These are phyloP conservation scores for Perizoma affinitatum DNA, from an alignment of 2,888 invertebrate species.

Conservation along the genomic window DNA sequence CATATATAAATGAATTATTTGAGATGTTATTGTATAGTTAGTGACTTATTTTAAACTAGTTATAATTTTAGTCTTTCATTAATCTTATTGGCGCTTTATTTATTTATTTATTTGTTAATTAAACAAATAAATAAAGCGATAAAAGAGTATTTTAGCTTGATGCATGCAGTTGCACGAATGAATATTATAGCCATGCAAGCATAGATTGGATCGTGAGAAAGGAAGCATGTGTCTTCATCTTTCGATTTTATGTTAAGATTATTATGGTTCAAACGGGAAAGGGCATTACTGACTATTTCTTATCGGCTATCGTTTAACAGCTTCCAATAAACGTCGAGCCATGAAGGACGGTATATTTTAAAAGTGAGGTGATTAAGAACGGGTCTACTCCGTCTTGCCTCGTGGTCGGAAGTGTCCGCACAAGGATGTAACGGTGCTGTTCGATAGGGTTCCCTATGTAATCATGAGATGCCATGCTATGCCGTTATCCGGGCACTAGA, in stretches of 20 bases:
- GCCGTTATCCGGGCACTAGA: conserved; percentile 54
- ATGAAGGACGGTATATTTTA: conserved; percentile 41
- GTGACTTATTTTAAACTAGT: too few relatives aligned
- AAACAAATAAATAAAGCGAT: conserved; percentile 3
- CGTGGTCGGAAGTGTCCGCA: conserved; percentile 63
- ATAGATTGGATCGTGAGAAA: conserved; percentile 27
- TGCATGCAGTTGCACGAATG: conserved; percentile 14
- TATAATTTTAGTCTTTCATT: too few relatives aligned
- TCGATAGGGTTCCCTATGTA: conserved; percentile 57
- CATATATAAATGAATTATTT: too few relatives aligned
- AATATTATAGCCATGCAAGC: not conserved
- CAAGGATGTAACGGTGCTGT: conserved; percentile 66
- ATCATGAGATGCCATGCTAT: conserved; percentile 52
- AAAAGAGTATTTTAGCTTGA: conserved; percentile 8
- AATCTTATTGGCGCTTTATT: too few relatives aligned
- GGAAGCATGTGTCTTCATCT: conserved; percentile 24
- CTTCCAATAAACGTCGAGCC: conserved; percentile 36
- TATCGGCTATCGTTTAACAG: conserved; percentile 32
- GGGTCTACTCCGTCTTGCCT: conserved; percentile 41
- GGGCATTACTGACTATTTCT: conserved; percentile 32
- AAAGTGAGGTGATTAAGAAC: conserved; percentile 42
- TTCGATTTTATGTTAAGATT: conserved; percentile 26
- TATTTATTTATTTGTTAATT: too few relatives aligned
- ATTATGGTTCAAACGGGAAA: conserved; percentile 33
- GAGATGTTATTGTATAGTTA: too few relatives aligned